A percentile compares a stretch with the other conserved stretches of the same genome.
Evolutionary conservation across 2,113 vertebrate species (phyloP).

Genomic region (Zapus hudsonius): DNA sequence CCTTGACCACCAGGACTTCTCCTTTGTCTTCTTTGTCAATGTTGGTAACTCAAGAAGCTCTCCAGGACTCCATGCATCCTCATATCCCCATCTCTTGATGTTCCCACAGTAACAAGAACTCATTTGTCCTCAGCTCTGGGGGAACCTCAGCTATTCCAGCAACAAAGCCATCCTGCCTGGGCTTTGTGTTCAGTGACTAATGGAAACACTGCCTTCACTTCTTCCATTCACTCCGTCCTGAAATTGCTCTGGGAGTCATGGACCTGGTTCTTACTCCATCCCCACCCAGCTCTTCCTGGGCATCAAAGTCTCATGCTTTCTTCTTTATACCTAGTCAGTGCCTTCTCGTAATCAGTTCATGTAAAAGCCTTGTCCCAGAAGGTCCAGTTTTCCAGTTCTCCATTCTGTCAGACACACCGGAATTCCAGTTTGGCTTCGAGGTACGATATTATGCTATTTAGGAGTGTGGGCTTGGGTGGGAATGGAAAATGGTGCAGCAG

Average conservation of each 20-base stretch:
- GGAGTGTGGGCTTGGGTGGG: background rate
- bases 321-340: background rate
- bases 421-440: conserved; percentile 3
- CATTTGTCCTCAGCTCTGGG: background rate
- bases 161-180: background rate
- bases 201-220: background rate
- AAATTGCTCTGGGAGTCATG: background rate
- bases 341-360: background rate
- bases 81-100: background rate
- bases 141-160: background rate
- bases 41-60: background rate
- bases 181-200: background rate
- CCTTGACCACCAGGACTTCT: background rate
- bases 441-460: background rate
- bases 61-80: background rate
- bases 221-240: background rate
- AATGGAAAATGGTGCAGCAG: background rate
- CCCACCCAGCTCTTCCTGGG: background rate
- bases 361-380: background rate
- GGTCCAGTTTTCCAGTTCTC: background rate
- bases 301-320: background rate
- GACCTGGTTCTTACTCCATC: background rate
- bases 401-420: background rate
- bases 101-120: background rate
- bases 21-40: background rate